Conservation (phyloP, 1,140 invertebrate genomes). For the Sycophila sp. region DNA sequence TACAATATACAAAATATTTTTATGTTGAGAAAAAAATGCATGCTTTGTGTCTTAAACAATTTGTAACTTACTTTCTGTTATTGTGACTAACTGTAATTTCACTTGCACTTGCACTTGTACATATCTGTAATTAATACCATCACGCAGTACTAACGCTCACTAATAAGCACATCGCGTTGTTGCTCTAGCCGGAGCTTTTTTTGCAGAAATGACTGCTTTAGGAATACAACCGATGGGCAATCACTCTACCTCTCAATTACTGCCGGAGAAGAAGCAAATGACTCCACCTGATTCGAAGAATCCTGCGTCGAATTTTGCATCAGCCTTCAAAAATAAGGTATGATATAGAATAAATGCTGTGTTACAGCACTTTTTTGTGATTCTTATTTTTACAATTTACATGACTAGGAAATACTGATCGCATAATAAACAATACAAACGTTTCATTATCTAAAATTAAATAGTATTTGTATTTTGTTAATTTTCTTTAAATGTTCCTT, state of each 20-base stretch:
- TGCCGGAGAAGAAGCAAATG: slow-evolving; percentile 60
- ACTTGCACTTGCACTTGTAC: slow-evolving; percentile 17
- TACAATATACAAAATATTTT: no score
- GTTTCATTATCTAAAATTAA: no score
- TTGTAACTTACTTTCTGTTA: no score
- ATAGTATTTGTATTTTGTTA: not conserved
- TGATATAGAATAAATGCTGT: not conserved
- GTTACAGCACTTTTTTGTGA: not conserved
- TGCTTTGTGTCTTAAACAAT: no score
- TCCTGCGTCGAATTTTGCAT: slow-evolving; percentile 70
- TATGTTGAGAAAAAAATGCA: no score
- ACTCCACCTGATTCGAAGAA: slow-evolving; percentile 65
- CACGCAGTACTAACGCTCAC: slow-evolving; percentile 52
- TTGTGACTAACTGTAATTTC: not conserved
- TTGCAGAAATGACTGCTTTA: slow-evolving; percentile 62
- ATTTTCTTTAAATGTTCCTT: slow-evolving; percentile 15
- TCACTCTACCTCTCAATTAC: slow-evolving; percentile 53
- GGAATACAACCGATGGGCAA: slow-evolving; percentile 59
- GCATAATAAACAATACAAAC: no score
- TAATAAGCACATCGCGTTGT: slow-evolving; percentile 49
- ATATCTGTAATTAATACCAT: slow-evolving; percentile 28
- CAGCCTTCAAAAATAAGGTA: slow-evolving; percentile 75
- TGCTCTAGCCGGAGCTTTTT: slow-evolving; percentile 62
- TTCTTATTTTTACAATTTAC: not conserved
- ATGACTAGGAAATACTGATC: no score